Percentiles rank a stretch among this genome's conserved stretches.
phyloP scores from a whole-genome alignment of 1,140 invertebrate species.

The Drosophila lini region DNA sequence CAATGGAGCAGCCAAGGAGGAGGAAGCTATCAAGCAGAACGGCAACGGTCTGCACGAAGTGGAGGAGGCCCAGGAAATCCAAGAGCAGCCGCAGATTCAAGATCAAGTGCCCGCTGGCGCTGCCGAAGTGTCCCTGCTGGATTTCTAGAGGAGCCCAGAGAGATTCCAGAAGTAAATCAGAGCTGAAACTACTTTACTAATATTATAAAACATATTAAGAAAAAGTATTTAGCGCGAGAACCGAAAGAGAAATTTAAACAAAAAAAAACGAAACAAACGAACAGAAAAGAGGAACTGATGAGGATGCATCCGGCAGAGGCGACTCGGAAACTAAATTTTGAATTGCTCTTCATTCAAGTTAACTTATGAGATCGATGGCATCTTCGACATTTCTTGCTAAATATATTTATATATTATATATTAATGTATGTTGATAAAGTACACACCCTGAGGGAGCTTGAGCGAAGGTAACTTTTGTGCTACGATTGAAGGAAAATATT shows the following conservation, averaged over 20 bases:
- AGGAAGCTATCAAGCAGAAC: conserved; percentile 33
- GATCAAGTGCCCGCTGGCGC: background rate
- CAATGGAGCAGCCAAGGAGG: conserved; percentile 47
- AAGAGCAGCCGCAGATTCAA: conserved; percentile 12
- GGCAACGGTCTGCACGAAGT: conserved; percentile 47
- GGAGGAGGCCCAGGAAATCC: conserved; percentile 38
- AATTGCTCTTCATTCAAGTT: conserved; percentile 23
- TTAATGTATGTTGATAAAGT: conserved; percentile 31
- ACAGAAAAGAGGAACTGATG: background rate
- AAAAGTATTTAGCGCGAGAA: conserved; percentile 46
- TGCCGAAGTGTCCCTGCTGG: conserved; percentile 55
- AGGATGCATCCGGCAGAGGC: conserved; percentile 1
- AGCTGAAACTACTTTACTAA: conserved; percentile 68
- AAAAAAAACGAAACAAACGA: conserved; percentile 6
- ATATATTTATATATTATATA: conserved; percentile 33
- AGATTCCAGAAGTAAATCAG: conserved; percentile 7
- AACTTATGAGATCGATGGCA: conserved; percentile 10
- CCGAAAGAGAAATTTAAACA: conserved; percentile 6
- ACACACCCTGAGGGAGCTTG: no score
- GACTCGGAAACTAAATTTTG: conserved; percentile 4
- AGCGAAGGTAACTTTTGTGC: conserved; percentile 51
- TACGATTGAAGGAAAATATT: conserved; percentile 16
- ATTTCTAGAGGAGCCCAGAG: conserved; percentile 50
- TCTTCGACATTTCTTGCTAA: conserved; percentile 22
- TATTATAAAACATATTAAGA: conserved; percentile 75